Evolutionary conservation across 2,113 vertebrate genomes (phyloP).

Genomic region (Anoura caudifer): DNA sequence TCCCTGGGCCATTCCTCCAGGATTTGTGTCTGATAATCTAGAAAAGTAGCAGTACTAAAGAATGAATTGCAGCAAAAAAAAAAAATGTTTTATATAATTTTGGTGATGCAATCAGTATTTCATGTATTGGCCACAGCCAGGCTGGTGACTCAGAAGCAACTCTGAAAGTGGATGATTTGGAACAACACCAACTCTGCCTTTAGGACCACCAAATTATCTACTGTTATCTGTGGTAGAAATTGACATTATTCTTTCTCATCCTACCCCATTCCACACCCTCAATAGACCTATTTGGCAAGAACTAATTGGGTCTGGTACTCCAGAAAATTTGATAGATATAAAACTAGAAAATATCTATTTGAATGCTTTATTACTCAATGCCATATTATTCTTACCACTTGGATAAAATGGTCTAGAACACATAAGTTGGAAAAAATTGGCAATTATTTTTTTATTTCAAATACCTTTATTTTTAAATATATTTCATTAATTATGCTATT

Average conservation of each 20-base stretch:
- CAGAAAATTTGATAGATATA: neutral
- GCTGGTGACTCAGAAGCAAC: neutral
- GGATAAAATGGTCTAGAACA: neutral
- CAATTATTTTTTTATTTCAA: too few relatives aligned
- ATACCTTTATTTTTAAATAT: too few relatives aligned
- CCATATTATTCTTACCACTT: neutral
- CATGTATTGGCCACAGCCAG: neutral
- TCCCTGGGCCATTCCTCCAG: neutral
- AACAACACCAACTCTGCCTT: neutral
- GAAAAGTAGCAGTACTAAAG: neutral
- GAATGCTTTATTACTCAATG: neutral
- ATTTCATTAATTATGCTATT: too few relatives aligned
- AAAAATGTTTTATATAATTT: neutral
- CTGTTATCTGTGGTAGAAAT: neutral
- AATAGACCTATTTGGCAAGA: neutral
- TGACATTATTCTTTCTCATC: neutral
- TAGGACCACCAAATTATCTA: too few relatives aligned
- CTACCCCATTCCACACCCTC: neutral
- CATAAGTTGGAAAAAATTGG: neutral
- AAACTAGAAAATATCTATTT: neutral
- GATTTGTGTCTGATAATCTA: neutral
- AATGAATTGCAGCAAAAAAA: neutral
- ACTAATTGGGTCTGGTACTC: neutral
- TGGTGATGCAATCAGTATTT: neutral
- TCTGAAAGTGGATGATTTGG: neutral